Evolutionary conservation across 2,797 vertebrate species (phyloP).

Genomic region (Sarcoramphus papa): DNA sequence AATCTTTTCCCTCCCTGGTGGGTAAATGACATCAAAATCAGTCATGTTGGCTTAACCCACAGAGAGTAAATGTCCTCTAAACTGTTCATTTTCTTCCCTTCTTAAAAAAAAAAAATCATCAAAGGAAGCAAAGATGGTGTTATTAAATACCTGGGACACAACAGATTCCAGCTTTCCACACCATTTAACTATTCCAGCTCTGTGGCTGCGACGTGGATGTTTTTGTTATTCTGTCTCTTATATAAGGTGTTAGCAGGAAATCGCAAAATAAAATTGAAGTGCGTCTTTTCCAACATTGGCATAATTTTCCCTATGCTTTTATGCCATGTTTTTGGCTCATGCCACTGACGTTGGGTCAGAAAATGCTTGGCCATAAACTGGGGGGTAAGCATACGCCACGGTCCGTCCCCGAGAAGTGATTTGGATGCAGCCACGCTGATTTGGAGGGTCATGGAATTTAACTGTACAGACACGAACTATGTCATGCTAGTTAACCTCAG

Average conservation of each 20-base stretch:
- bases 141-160: not conserved
- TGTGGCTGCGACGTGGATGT: not conserved
- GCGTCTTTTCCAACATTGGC: not conserved
- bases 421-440: not conserved
- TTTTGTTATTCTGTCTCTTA: not conserved
- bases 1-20: constrained; percentile 21
- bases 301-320: not conserved
- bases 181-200: not conserved
- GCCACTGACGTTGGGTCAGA: not conserved
- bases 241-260: not conserved
- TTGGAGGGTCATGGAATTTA: not conserved
- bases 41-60: constrained; percentile 5
- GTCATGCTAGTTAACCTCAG: not conserved
- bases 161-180: not conserved
- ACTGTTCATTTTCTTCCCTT: not conserved
- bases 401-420: not conserved
- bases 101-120: not conserved
- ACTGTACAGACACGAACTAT: not conserved
- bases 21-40: constrained; percentile 43
- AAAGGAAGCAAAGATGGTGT: not conserved
- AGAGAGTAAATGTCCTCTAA: constrained; percentile 37
- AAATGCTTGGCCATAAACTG: not conserved
- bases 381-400: not conserved
- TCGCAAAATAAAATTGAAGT: not conserved
- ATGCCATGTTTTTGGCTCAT: not conserved